Percentiles rank a stretch among this genome's conserved stretches.
Conservation (phyloP, 2,888 invertebrate species). For the Melinaea marsaeus region DNA sequence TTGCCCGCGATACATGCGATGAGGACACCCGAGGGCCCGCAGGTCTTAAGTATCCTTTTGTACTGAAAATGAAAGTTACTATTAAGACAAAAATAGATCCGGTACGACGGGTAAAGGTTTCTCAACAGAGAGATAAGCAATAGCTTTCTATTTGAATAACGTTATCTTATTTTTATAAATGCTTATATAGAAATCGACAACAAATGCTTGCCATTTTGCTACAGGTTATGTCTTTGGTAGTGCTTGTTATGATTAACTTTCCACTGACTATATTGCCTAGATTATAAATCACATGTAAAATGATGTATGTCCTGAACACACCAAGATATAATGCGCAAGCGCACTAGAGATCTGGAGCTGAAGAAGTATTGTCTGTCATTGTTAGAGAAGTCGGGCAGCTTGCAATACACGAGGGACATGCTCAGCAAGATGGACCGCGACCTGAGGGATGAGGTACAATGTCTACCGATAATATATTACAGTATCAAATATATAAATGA, state of each 20-base stretch:
- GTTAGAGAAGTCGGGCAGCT: conserved; percentile 24
- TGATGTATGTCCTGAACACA: conserved; percentile 4
- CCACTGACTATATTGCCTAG: too few species aligned
- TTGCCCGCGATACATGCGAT: conserved; percentile 94
- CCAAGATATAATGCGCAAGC: conserved; percentile 27
- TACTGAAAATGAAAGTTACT: background rate
- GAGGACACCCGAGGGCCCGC: conserved; percentile 80
- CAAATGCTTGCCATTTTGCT: too few species aligned
- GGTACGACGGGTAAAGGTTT: background rate
- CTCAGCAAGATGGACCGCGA: conserved; percentile 18
- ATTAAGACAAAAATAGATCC: background rate
- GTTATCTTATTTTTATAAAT: too few species aligned
- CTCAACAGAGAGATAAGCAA: too few species aligned
- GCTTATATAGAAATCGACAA: too few species aligned
- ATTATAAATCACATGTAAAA: background rate
- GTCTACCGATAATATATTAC: too few species aligned
- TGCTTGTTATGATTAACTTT: too few species aligned
- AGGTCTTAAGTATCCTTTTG: conserved; percentile 71
- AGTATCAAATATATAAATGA: too few species aligned
- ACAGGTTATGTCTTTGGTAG: too few species aligned
- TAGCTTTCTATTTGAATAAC: too few species aligned
- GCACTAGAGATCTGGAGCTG: conserved; percentile 21
- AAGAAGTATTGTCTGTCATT: conserved; percentile 26
- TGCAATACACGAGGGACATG: conserved; percentile 26
- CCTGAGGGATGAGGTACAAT: conserved; percentile 23